Evolutionary conservation across 1,140 invertebrate genomes (phyloP).

Genomic region (Atopsyche davidsoni): DNA sequence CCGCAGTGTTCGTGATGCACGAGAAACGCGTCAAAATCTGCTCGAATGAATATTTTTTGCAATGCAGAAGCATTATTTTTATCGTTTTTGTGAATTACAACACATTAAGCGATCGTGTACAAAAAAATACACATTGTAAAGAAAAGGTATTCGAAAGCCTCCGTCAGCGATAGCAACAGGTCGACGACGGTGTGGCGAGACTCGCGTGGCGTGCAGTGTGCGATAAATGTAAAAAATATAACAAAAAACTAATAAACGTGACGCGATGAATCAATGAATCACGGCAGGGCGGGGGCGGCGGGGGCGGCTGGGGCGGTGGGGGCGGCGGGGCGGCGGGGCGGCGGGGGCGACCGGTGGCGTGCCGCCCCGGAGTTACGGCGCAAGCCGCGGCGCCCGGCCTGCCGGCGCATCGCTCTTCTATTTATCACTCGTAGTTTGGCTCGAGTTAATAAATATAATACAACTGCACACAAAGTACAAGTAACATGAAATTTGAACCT

Average conservation of each 20-base stretch:
- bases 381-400: not conserved
- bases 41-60: too few relatives aligned
- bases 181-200: not conserved
- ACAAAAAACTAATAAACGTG: not conserved
- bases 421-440: not conserved
- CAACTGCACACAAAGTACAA: too few relatives aligned
- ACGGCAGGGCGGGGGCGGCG: conserved; percentile 14
- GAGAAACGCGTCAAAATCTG: too few relatives aligned
- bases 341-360: not conserved
- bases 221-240: not conserved
- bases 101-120: too few relatives aligned
- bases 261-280: conserved; percentile 15
- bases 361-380: not conserved
- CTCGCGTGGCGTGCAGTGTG: not conserved
- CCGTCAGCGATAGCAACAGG: not conserved
- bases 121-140: not conserved
- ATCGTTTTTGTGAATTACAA: too few relatives aligned
- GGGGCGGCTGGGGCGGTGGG: not conserved
- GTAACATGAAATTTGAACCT: too few relatives aligned
- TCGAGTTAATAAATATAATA: too few relatives aligned
- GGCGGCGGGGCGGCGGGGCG: not conserved
- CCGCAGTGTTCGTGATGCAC: too few relatives aligned
- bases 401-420: not conserved
- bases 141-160: not conserved
- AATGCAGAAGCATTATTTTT: too few relatives aligned